Evolutionary conservation across 1,140 invertebrate species (phyloP).

Genomic region (Zaprionus vittiger): DNA sequence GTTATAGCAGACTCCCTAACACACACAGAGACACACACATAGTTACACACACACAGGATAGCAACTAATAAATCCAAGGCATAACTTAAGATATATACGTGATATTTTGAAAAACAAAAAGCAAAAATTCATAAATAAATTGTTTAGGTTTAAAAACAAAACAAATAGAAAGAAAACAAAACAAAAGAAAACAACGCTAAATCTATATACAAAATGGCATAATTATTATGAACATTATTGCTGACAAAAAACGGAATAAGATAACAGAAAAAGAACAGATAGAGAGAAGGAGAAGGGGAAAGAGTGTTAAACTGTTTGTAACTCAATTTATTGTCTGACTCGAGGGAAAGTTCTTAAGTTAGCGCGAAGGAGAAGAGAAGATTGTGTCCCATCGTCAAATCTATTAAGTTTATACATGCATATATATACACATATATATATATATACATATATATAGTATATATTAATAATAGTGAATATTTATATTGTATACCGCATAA

Average conservation of each 20-base stretch:
- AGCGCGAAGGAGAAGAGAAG: slow-evolving; percentile 50
- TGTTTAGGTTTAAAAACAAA: slow-evolving; percentile 70
- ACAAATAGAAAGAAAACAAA: slow-evolving; percentile 5
- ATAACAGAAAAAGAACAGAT: slow-evolving; percentile 36
- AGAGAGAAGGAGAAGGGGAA: background rate
- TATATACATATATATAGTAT: slow-evolving; percentile 59
- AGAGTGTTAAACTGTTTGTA: slow-evolving; percentile 54
- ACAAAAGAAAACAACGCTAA: slow-evolving; percentile 25
- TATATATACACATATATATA: slow-evolving; percentile 58
- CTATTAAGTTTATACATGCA: slow-evolving; percentile 76
- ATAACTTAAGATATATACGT: slow-evolving; percentile 84
- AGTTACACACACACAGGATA: slow-evolving; percentile 23
- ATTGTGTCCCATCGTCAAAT: slow-evolving; percentile 78
- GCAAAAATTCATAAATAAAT: slow-evolving; percentile 80
- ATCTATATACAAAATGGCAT: slow-evolving; percentile 65
- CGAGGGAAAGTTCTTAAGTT: slow-evolving; percentile 64
- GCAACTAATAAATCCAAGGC: slow-evolving; percentile 78
- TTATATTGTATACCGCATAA: slow-evolving; percentile 66
- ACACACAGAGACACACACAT: slow-evolving; percentile 4
- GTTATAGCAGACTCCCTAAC: background rate
- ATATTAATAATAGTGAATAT: slow-evolving; percentile 62
- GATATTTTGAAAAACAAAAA: slow-evolving; percentile 76
- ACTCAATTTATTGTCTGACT: slow-evolving; percentile 73
- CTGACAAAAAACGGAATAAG: slow-evolving; percentile 60
- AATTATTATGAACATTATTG: slow-evolving; percentile 76